These are phyloP conservation scores for Cyclura pinguis DNA, from an alignment of 2,797 vertebrate genomes.

Conservation along the genomic window DNA sequence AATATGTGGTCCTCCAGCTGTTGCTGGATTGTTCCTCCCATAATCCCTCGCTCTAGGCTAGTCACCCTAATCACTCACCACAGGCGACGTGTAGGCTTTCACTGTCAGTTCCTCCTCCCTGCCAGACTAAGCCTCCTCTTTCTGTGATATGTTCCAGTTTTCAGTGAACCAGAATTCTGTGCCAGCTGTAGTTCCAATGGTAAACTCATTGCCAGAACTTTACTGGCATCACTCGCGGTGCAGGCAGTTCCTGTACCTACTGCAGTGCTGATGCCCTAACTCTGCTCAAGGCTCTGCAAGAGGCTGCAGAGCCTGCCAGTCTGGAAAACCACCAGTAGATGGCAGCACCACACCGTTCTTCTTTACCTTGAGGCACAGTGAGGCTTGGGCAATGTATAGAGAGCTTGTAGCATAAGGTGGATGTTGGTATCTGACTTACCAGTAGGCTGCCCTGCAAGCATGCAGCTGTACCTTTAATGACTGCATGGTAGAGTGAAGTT, in stretches of 20 bases:
- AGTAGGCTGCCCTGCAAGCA: neutral
- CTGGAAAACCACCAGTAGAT: conserved; percentile 61
- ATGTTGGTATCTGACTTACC: neutral
- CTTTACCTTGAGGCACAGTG: neutral
- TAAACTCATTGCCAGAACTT: neutral
- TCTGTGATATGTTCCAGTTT: no score
- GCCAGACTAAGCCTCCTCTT: neutral
- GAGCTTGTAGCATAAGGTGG: neutral
- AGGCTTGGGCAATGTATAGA: conserved; percentile 8
- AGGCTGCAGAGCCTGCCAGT: conserved; percentile 36
- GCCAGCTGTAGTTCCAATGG: neutral
- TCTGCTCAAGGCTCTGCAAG: neutral
- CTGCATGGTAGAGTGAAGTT: neutral
- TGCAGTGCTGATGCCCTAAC: conserved; percentile 41
- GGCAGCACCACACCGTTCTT: conserved; percentile 69
- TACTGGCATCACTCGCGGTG: neutral
- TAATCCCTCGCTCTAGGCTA: neutral
- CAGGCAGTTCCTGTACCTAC: conserved; percentile 8
- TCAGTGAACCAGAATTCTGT: neutral
- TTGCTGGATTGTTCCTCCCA: neutral
- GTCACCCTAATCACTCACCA: neutral
- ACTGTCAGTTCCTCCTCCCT: no score
- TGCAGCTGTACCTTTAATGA: neutral
- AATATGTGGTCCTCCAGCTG: neutral
- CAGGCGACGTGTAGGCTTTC: no score